phyloP scores from a whole-genome alignment of 1,140 invertebrate genomes.

The Zaprionus africanus region DNA sequence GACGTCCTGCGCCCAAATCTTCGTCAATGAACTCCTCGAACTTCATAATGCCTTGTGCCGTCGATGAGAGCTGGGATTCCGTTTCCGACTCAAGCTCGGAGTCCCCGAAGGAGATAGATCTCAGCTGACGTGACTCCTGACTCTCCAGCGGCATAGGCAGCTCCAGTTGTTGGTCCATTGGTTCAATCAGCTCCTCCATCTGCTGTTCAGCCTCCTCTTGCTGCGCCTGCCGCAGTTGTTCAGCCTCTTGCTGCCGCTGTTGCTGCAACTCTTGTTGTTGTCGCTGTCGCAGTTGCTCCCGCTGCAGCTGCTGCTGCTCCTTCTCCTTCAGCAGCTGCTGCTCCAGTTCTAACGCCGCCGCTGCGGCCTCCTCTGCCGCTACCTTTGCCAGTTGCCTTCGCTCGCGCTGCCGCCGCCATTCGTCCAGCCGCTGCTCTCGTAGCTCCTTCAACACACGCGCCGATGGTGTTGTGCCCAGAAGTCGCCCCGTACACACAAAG shows the following conservation, averaged over 20 bases:
- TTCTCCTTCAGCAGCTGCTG: conserved; percentile 41
- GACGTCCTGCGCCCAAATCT: conserved; percentile 76
- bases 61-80: conserved; percentile 77
- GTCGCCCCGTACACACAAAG: conserved; percentile 68
- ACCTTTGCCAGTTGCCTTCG: conserved; percentile 38
- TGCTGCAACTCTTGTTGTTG: conserved; percentile 28
- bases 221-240: conserved; percentile 12
- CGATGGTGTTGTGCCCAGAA: conserved; percentile 75
- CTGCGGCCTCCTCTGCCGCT: conserved; percentile 30
- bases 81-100: conserved; percentile 77
- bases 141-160: conserved; percentile 46
- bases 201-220: conserved; percentile 27
- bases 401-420: conserved; percentile 71
- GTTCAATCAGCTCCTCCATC: conserved; percentile 23
- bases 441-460: conserved; percentile 61
- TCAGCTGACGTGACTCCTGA: conserved; percentile 55
- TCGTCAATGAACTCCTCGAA: conserved; percentile 82
- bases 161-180: conserved; percentile 49
- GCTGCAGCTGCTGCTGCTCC: conserved; percentile 22
- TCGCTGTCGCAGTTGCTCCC: conserved; percentile 27
- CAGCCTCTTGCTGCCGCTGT: conserved; percentile 29
- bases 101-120: conserved; percentile 67
- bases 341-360: conserved; percentile 37
- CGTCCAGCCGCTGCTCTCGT: conserved; percentile 68
- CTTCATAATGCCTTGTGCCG: conserved; percentile 80